phyloP scores from a whole-genome alignment of 2,797 vertebrate genomes.

The Chelidonichthys spinosus region DNA sequence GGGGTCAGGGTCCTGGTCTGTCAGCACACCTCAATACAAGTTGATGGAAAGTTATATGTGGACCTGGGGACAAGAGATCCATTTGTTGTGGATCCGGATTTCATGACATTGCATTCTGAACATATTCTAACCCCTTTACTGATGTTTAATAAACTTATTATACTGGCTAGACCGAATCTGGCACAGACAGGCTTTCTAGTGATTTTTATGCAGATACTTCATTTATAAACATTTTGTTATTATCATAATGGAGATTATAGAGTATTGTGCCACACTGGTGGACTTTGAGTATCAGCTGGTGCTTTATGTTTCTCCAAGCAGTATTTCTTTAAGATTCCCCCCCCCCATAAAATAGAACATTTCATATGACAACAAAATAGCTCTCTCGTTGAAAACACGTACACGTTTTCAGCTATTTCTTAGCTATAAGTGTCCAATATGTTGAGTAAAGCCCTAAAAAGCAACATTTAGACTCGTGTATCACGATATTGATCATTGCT shows the following conservation, averaged over 20 bases:
- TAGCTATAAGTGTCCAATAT: not conserved
- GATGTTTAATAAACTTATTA: not conserved
- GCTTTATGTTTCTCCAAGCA: not conserved
- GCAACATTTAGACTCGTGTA: not conserved
- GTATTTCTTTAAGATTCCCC: too few relatives aligned
- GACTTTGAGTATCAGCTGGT: not conserved
- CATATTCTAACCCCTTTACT: not conserved
- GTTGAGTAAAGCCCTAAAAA: not conserved
- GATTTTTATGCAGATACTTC: not conserved
- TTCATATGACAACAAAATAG: too few relatives aligned
- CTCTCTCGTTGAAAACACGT: too few relatives aligned
- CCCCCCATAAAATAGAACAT: too few relatives aligned
- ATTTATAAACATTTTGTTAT: not conserved
- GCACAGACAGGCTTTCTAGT: not conserved
- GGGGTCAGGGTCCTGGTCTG: not conserved
- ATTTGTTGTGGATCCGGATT: not conserved
- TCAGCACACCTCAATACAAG: conserved; percentile 3
- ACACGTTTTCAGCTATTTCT: not conserved
- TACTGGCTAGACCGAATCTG: not conserved
- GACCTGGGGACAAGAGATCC: not conserved
- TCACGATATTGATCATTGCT: not conserved
- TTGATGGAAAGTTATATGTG: not conserved
- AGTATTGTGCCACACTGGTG: not conserved
- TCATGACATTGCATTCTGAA: not conserved
- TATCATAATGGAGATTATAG: not conserved